Evolutionary conservation across 2,888 invertebrate species (phyloP), one percentile per base, ranked within the genome.

Genomic region (Melanostoma mellinum): DNA sequence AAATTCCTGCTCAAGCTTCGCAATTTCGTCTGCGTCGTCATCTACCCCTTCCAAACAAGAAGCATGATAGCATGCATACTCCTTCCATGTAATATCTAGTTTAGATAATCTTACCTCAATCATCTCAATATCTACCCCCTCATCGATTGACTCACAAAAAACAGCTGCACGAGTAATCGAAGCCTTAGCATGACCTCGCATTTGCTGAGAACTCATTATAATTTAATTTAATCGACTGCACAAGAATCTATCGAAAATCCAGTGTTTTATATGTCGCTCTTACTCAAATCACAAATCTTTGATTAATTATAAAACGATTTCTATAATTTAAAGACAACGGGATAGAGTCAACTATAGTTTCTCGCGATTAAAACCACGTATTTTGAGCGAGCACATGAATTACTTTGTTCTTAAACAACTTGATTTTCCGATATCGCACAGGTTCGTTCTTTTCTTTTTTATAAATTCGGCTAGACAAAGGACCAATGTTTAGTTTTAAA

Each of bases 101-200:
- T 56, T 56, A 9, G 8, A 6, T 40, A 56, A 40, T 5, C 40
- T 38, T 4, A 56, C 30, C 40, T 56, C 56, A 4, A 56, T 3
- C 40, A n/a, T n/a, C n/a, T n/a, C n/a, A n/a, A n/a, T n/a, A n/a
- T n/a, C n/a, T n/a, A n/a, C n/a, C n/a, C n/a, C n/a, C n/a, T n/a
- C n/a, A n/a, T n/a, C n/a, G n/a, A n/a, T n/a, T n/a, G n/a, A n/a
- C n/a, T n/a, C n/a, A n/a, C n/a, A n/a, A n/a, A n/a, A n/a, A n/a
- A n/a, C n/a, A n/a, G n/a, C n/a, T n/a, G n/a, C n/a, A n/a, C n/a
- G n/a, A n/a, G n/a, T n/a, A n/a, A n/a, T n/a, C n/a, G n/a, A n/a
- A n/a, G n/a, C n/a, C n/a, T n/a, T 56, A 38, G 55, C 55, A 40
- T 40, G 55, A 38, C 38, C 55, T 3, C 55, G 38, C 4, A 56